Evolutionary conservation across 1,140 invertebrate species (phyloP), one percentile per base, ranked within the genome.

Genomic region (Diabrotica undecimpunctata): DNA sequence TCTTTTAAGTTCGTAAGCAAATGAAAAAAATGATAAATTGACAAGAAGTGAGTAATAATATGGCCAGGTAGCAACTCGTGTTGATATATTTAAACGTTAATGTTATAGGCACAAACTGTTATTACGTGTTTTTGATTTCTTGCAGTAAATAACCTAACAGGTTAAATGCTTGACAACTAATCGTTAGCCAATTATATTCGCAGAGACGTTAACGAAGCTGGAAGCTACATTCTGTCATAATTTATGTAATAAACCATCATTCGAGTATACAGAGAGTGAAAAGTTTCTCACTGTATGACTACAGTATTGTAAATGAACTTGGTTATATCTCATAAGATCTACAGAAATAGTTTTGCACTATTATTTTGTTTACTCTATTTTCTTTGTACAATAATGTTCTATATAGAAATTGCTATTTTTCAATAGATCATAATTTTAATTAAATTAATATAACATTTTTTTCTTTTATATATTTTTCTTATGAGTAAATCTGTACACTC

Each of bases 101-200:
- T 62, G 51, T 64, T 39, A 53, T 65, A 65, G 36, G 58, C 54
- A 50, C 54, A 61, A 62, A 64, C 65, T 70, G 68, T 70, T 70
- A 70, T 70, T 70, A 70, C 68, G 61, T 56, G 65, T 62, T 70
- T 70, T 70, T 63, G 68, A 70, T 70, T 70, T 65, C 68, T 66
- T 57, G 52, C 62, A 51, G 63, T 70, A 70, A 70, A 70, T 70
- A 67, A 61, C 57, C 35, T 57, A 56, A 66, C 51, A 61, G 64
- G 59, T 37, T 60, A 66, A 66, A 65, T 59, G 50, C 46, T 61
- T 61, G 64, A 57, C 64, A 66, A 50, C 56, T 57, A 57, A 37
- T 66, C 50, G 64, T 66, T 66, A 61, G 46, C 56, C 64, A 66
- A 66, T 66, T 66, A 61, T 55, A 41, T 46, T 46, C 41, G 41